Conservation (phyloP, 2,797 vertebrate genomes). For the Tragopan temminckii region DNA sequence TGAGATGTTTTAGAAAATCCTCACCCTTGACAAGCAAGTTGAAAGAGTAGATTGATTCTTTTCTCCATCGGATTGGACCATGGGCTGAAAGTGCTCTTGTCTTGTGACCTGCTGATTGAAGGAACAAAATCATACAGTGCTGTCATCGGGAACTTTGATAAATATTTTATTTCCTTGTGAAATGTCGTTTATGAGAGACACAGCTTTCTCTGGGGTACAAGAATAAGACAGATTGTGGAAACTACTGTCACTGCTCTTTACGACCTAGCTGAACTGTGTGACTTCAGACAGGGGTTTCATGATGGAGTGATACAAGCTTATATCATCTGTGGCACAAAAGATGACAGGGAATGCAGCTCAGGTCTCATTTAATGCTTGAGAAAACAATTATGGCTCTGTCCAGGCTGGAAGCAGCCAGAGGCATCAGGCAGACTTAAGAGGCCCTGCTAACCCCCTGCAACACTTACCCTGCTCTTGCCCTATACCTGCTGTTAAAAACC, state of each 20-base stretch:
- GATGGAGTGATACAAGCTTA: not conserved
- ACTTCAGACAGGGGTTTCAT: not conserved
- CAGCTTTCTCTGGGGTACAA: not conserved
- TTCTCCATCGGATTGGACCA: not conserved
- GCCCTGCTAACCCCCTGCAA: not conserved
- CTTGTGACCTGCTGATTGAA: not conserved
- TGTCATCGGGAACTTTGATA: not conserved
- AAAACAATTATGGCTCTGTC: not conserved
- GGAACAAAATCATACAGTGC: fast-evolving
- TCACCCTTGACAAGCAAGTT: not conserved
- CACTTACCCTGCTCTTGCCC: not conserved
- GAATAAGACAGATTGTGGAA: not conserved
- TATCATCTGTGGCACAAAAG: not conserved
- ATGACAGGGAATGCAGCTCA: not conserved
- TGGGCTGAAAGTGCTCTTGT: not conserved
- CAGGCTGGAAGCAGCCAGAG: not conserved
- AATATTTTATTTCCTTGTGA: not conserved
- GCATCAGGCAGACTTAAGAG: not conserved
- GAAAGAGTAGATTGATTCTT: not conserved
- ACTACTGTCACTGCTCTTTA: not conserved
- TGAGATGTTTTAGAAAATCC: not conserved
- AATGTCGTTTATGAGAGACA: not conserved
- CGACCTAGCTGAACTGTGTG: not conserved
- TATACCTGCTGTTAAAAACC: not conserved
- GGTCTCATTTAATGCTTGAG: not conserved